Evolutionary conservation across 2,113 vertebrate genomes (phyloP).

Genomic region (Hippolais icterina): DNA sequence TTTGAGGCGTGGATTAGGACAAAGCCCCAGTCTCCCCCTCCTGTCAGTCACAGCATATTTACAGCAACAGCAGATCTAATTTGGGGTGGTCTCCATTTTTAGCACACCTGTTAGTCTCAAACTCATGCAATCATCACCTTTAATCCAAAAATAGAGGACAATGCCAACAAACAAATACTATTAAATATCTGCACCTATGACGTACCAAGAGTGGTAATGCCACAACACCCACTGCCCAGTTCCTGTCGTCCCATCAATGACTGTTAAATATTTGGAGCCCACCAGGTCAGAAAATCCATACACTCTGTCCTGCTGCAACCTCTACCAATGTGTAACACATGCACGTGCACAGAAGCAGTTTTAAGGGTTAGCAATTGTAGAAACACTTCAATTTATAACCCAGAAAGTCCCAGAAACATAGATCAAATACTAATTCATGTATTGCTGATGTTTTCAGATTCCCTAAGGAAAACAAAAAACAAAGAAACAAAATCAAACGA

Average conservation of each 20-base stretch:
- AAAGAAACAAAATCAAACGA: not conserved
- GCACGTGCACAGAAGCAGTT: not conserved
- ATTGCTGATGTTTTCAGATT: not conserved
- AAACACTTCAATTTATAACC: not conserved
- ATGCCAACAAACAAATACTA: not conserved
- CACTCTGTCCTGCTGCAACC: not conserved
- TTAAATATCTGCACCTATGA: not conserved
- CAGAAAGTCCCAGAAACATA: not conserved
- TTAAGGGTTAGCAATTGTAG: not conserved
- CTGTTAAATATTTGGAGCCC: not conserved
- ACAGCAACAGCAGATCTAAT: not conserved
- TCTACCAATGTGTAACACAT: not conserved
- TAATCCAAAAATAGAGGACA: not conserved
- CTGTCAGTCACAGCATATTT: fast-evolving
- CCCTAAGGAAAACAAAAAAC: too few species aligned
- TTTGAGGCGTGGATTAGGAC: not conserved
- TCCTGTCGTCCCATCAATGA: fast-evolving
- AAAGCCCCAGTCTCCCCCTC: not conserved
- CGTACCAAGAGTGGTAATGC: not conserved
- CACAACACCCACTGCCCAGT: not conserved
- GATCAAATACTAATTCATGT: not conserved
- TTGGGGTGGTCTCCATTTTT: not conserved
- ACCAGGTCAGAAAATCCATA: not conserved
- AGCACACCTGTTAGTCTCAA: not conserved
- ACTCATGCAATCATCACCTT: not conserved